phyloP scores from a whole-genome alignment of 2,113 vertebrate species.

The Herpailurus yagouaroundi region DNA sequence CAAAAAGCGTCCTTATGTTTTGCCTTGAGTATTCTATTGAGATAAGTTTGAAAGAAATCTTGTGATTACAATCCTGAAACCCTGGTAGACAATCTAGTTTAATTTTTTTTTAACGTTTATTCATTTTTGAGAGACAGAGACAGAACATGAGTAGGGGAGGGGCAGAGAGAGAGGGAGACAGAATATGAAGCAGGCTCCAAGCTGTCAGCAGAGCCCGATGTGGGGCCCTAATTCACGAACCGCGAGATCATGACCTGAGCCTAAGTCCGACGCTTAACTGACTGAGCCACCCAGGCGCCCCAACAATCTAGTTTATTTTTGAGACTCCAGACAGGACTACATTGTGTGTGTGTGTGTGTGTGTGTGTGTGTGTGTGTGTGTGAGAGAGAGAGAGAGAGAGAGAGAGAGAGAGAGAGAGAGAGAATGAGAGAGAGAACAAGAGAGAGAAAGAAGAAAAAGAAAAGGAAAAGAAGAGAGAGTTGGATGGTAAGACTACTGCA shows the following conservation, averaged over 20 bases:
- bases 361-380: background rate
- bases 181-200: too few species aligned
- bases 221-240: too few species aligned
- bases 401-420: background rate
- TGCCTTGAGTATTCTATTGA: background rate
- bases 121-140: too few species aligned
- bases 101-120: background rate
- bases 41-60: conserved; percentile 31
- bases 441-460: background rate
- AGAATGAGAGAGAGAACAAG: background rate
- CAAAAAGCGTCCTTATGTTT: background rate
- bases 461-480: background rate
- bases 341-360: background rate
- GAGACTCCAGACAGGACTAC: background rate
- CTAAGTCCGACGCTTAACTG: too few species aligned
- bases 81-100: conserved; percentile 1
- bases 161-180: too few species aligned
- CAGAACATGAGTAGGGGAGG: too few species aligned
- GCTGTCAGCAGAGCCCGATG: too few species aligned
- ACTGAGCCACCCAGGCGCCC: too few species aligned
- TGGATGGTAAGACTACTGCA: background rate
- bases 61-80: background rate
- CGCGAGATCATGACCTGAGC: too few species aligned
- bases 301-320: background rate
- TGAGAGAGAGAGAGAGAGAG: too few species aligned